A percentile compares a stretch with the other conserved stretches of the same genome.
Conservation (phyloP, 2,797 vertebrate species). For the Chromobotia macracanthus region DNA sequence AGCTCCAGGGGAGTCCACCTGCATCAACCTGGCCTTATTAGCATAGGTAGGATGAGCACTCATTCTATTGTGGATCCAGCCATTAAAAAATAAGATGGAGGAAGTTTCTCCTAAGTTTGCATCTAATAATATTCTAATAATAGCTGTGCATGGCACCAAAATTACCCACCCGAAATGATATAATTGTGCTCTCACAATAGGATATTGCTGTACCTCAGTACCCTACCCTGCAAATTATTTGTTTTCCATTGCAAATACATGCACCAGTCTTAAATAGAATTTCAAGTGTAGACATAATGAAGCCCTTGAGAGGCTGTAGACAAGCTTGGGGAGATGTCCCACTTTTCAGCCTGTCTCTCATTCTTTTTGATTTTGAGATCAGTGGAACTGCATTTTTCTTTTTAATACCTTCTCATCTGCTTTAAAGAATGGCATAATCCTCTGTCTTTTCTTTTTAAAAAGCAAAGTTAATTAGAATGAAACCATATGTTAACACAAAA, state of each 20-base stretch:
- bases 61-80: background rate
- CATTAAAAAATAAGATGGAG: background rate
- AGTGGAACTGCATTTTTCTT: conserved; percentile 36
- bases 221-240: conserved; percentile 37
- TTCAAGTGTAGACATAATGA: conserved; percentile 41
- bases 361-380: conserved; percentile 53
- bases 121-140: conserved; percentile 10
- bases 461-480: background rate
- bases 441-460: background rate
- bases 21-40: background rate
- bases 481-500: background rate
- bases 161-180: background rate
- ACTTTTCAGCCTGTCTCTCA: conserved; percentile 48
- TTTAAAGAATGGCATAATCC: background rate
- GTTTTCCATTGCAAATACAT: conserved; percentile 40
- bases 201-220: conserved; percentile 4
- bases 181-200: conserved; percentile 10
- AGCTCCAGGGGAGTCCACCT: background rate
- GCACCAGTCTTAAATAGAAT: conserved; percentile 50
- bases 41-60: background rate
- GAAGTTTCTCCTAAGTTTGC: background rate
- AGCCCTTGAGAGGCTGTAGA: conserved; percentile 53
- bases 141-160: conserved; percentile 4
- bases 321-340: conserved; percentile 52
- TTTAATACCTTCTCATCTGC: conserved; percentile 14